These are phyloP conservation scores for Leucania comma DNA, from an alignment of 2,888 invertebrate species.

Conservation along the genomic window DNA sequence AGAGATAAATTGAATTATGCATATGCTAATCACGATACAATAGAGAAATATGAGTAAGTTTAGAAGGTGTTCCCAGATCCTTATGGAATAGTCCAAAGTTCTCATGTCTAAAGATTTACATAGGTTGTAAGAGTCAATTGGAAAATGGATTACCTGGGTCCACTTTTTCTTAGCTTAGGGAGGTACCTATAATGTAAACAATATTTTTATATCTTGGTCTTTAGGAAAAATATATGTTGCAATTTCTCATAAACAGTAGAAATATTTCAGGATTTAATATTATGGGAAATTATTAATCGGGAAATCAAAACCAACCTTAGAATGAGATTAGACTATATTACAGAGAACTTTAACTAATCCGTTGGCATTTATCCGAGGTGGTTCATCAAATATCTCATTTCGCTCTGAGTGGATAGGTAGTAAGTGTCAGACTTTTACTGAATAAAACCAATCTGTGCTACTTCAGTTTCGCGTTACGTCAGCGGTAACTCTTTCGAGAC, in stretches of 20 bases:
- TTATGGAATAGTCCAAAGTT: conserved; percentile 3
- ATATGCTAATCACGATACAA: conserved; percentile 35
- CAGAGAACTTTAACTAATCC: neutral
- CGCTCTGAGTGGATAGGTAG: too few species aligned
- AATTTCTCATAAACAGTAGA: neutral
- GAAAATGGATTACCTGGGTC: conserved; percentile 21
- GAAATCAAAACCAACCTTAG: neutral
- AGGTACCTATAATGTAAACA: conserved; percentile 20
- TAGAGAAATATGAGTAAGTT: conserved; percentile 5
- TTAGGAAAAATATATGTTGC: neutral
- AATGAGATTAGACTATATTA: neutral
- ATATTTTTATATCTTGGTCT: neutral
- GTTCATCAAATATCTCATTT: too few species aligned
- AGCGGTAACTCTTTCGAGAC: too few species aligned
- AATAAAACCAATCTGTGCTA: too few species aligned
- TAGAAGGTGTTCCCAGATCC: conserved; percentile 9
- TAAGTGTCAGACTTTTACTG: too few species aligned
- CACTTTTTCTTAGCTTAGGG: conserved; percentile 26
- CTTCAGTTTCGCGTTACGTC: too few species aligned
- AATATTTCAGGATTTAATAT: neutral
- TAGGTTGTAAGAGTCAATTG: conserved; percentile 5
- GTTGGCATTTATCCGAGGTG: too few species aligned
- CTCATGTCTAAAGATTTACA: conserved; percentile 2
- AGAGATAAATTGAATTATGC: conserved; percentile 19
- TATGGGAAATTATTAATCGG: neutral